Evolutionary conservation across 2,113 vertebrate species (phyloP).

Genomic region (Xiphophorus couchianus): DNA sequence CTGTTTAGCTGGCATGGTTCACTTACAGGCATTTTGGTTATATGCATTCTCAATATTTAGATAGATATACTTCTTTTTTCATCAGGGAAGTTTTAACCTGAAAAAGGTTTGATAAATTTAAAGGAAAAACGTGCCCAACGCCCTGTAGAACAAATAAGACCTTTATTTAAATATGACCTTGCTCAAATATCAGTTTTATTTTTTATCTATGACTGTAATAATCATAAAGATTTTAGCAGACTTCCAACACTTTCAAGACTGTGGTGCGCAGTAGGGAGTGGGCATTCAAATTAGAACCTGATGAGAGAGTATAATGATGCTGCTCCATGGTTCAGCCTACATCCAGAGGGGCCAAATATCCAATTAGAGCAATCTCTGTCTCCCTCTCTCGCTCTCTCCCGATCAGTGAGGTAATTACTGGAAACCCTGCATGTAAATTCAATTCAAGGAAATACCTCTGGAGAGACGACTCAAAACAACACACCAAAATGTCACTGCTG

Average conservation of each 20-base stretch:
- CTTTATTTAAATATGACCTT: conserved; percentile 49
- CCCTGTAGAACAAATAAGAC: conserved; percentile 28
- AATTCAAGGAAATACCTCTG: conserved; percentile 66
- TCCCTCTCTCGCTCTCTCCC: conserved; percentile 22
- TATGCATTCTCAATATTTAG: too few relatives aligned
- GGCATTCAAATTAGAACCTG: conserved; percentile 76
- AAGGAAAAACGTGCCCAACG: conserved; percentile 18
- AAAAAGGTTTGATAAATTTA: conserved; percentile 1
- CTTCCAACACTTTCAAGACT: conserved; percentile 64
- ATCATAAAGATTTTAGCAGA: conserved; percentile 61
- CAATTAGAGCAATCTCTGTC: conserved; percentile 76
- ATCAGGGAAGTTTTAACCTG: conserved; percentile 1
- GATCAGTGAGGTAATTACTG: conserved; percentile 73
- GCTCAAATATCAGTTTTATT: conserved; percentile 37
- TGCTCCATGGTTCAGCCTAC: conserved; percentile 74
- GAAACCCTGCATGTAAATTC: conserved; percentile 72
- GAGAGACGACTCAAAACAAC: conserved; percentile 63
- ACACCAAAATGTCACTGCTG: conserved; percentile 55
- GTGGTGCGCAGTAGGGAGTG: conserved; percentile 67
- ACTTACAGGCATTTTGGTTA: too few relatives aligned
- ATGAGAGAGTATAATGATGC: conserved; percentile 78
- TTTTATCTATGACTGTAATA: conserved; percentile 51
- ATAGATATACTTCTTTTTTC: background rate
- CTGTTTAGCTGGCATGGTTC: too few relatives aligned
- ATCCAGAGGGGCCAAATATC: conserved; percentile 80